These are phyloP conservation scores for Cheilosia grossa DNA, from an alignment of 2,888 invertebrate species.

Conservation along the genomic window DNA sequence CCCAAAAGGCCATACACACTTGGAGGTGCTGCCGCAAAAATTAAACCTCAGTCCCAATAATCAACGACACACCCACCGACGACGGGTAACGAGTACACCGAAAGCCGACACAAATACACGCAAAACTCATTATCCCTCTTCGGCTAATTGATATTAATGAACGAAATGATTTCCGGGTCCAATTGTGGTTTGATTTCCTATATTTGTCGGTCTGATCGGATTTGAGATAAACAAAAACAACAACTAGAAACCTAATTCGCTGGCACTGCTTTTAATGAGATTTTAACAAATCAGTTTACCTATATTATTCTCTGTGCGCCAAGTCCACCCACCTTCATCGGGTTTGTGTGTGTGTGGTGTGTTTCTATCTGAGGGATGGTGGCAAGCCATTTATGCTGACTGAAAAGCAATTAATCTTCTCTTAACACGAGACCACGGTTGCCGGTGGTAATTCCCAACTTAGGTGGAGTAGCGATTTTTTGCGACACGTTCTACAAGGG, in stretches of 20 bases:
- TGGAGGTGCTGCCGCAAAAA: not conserved
- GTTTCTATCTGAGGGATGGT: not conserved
- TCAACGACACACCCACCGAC: not conserved
- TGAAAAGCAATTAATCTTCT: constrained; percentile 72
- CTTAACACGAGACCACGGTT: constrained; percentile 45
- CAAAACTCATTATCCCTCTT: constrained; percentile 63
- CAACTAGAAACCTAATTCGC: constrained; percentile 59
- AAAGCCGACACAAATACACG: constrained; percentile 27
- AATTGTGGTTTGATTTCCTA: constrained; percentile 67
- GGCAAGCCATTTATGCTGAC: constrained; percentile 66
- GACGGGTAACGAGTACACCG: not conserved
- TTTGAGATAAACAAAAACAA: constrained; percentile 56
- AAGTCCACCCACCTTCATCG: constrained; percentile 19
- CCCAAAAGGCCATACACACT: not conserved
- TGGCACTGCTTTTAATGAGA: constrained; percentile 60
- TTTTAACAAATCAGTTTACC: constrained; percentile 69
- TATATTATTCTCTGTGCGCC: constrained; percentile 31
- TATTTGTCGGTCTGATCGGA: constrained; percentile 58
- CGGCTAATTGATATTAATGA: constrained; percentile 72
- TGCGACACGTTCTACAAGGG: constrained; percentile 20
- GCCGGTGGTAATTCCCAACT: constrained; percentile 4
- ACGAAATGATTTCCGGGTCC: constrained; percentile 61
- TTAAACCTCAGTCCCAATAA: not conserved
- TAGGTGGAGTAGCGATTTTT: constrained; percentile 31
- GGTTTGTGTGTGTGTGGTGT: not conserved